Base-by-base conservation (phyloP, 1,140 invertebrate species). In the Anthonomus grandis region DNA sequence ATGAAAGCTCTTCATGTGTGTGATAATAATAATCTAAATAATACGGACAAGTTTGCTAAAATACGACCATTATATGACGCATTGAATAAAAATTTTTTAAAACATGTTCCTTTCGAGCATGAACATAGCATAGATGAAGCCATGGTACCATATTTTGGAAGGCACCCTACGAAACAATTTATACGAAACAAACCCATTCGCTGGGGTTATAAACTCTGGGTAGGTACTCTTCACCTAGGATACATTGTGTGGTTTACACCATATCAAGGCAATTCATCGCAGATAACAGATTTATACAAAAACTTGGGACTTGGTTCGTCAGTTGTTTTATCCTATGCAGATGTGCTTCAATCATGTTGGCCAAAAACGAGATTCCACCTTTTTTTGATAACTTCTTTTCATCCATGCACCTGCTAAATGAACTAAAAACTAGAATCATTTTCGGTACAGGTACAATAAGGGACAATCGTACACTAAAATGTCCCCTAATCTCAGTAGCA, bases 61-160 rank as follows among this genome's bases (percentile, higher is more conserved):
- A 39, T 12, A 2, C 37, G 15, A 8, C 37, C 37, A 17, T 39
- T 12, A 13, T 17, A 2, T 39, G 37, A 39, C 9, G 2, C 15
- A 39, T 31, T 31, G n/a, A 59, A 64, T 46, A 10, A 44, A 17
- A 55, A 15, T 9, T 59, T 63, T 55, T 41, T 41, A 13, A n/a
- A 42, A n/a, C 27, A 39, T 52, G 48, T 42, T 27, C 58, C 58
- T 15, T 23, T 48, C 13, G 18, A 51, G 52, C 58, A 70, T 56
- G 62, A 71, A 56, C 66, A 72, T 56, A 71, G 71, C 49, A 45
- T 61, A 12, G 42, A 58, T 23, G 47, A 52, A 27, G 53, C 50
- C 10, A 64, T 60, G 48, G 57, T 56, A 23, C 57, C 60, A 15
- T 64, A 64, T 31, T 59, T 53, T 41, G 63, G 57, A 9, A n/a